Base-by-base conservation (phyloP, 2,888 invertebrate species). In the Agrotis ipsilon region DNA sequence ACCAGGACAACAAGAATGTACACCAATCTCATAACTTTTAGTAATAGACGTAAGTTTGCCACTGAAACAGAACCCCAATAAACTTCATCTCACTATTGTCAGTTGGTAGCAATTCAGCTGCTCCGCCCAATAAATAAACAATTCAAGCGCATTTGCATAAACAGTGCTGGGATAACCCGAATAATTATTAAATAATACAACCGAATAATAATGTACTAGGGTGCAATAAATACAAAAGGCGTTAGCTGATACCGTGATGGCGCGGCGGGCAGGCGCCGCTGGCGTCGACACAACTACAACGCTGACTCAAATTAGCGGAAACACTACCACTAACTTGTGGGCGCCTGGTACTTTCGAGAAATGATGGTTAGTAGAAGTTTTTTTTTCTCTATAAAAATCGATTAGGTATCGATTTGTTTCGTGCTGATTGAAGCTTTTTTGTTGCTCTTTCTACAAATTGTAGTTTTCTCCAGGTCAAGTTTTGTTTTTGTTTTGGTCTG, bases 261-360 rank as follows among this genome's bases (percentile, higher is more conserved):
- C 70, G 79, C 75, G 82, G 82, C 83, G 81, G 52, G 80, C 83
- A 86, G 91, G 91, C 92, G 92, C 92, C 92, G 87, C 86, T 82
- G 69, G 74, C 87, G 84, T 89, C 88, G 87, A 78, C 88, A 85
- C 64, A 80, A 82, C 79, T 68, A 75, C 80, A 85, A 84, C 81
- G 92, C 92, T 92, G 91, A 92, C 81, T 88, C 91, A 89, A 87
- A 86, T 85, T 90, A 89, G 87, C 87, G 85, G 89, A 91, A 92
- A 82, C 66, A 79, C 83, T 82, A 73, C 80, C 84, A 82, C 67
- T 71, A 80, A 86, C 64, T 88, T 87, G 90, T 92, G 89, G 32
- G 68, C 72, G 86, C 92, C 91, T 92, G 88, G 92, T 93, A 88
- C 80, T 81, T 82, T 72, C 46, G 48, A 80, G 72, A 73, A 84